Evolutionary conservation across 2,113 vertebrate species (phyloP).

Genomic region (Girardinichthys multiradiatus): DNA sequence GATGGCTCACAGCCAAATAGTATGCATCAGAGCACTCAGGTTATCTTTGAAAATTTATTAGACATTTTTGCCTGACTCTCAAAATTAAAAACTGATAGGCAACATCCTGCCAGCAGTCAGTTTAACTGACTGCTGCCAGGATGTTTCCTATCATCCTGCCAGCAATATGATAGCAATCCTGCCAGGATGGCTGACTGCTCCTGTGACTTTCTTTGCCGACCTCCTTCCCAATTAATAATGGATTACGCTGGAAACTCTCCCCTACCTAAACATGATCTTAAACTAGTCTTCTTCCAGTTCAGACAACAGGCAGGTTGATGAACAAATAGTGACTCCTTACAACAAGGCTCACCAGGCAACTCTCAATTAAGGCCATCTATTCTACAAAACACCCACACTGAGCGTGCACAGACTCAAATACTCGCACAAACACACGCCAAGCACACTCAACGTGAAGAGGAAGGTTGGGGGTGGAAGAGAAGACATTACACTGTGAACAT

Average conservation of each 20-base stretch:
- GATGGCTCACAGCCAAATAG: constrained; percentile 29
- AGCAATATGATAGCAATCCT: too few species aligned
- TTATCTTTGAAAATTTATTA: constrained; percentile 47
- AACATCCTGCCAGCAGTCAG: constrained; percentile 48
- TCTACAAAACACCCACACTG: constrained; percentile 25
- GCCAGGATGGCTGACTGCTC: constrained; percentile 21
- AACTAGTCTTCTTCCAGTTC: constrained; percentile 25
- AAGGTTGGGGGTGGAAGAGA: constrained; percentile 49
- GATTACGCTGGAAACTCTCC: constrained; percentile 42
- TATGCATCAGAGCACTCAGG: constrained; percentile 34
- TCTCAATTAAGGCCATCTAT: constrained; percentile 52
- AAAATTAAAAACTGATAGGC: constrained; percentile 59
- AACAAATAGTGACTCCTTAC: constrained; percentile 47
- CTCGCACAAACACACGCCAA: constrained; percentile 10
- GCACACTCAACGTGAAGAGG: constrained; percentile 44
- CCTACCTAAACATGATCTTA: constrained; percentile 38
- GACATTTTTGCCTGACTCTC: constrained; percentile 43
- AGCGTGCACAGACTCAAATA: constrained; percentile 17
- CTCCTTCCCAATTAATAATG: constrained; percentile 58
- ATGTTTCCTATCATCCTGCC: too few species aligned
- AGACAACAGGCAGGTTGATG: constrained; percentile 26
- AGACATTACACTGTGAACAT: constrained; percentile 55
- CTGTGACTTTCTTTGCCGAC: constrained; percentile 33
- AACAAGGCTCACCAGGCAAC: constrained; percentile 31
- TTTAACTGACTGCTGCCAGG: constrained; percentile 60